Base-by-base conservation (phyloP, 2,888 invertebrate species). In the Ectobius pallidus region DNA sequence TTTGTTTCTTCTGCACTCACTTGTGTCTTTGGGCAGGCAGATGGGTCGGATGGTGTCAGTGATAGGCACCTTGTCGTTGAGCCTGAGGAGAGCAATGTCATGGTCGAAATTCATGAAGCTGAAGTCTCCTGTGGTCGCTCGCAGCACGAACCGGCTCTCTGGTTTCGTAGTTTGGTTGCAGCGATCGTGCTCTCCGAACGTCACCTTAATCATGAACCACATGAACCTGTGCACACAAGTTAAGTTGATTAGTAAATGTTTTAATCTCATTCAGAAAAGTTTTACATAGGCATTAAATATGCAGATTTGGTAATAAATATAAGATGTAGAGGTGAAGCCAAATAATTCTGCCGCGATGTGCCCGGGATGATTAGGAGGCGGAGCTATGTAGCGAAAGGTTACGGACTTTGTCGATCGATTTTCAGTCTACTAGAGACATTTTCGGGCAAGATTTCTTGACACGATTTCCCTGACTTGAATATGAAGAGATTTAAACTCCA, bases 121-220 rank as follows among this genome's bases (percentile, higher is more conserved):
- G 84, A 95, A 96, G 78, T 92, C 91, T 77, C 93, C 92, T 9
- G 91, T 87, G 70, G 92, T 88, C 62, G 92, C 92, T 68, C 94
- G 85, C 32, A 93, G 82, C 55, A 94, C 93, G 81, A 92, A 93
- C 77, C 94, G 87, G 0, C 92, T 91, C 82, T 94, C 94, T 0
- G 93, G 91, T 63, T 90, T 86, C 61, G 83, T 83, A 52, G 90
- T 90, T 69, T 91, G 88, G 78, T 90, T 88, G 83, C 94, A 95
- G 61, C 93, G 89, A 83, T 95, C 91, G 81, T 94, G 94, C 82
- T 95, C 95, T 0, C 94, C 95, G 78, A 95, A 92, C 16, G 94
- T 92, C 76, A 94, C 92, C 83, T 92, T 93, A 81, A 95, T 93
- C 93, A 95, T 92, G 84, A 94, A 94, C 94, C 94, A 94, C 92